Evolutionary conservation across 2,888 invertebrate genomes (phyloP).

Genomic region (Drepanosiphum platanoidis): DNA sequence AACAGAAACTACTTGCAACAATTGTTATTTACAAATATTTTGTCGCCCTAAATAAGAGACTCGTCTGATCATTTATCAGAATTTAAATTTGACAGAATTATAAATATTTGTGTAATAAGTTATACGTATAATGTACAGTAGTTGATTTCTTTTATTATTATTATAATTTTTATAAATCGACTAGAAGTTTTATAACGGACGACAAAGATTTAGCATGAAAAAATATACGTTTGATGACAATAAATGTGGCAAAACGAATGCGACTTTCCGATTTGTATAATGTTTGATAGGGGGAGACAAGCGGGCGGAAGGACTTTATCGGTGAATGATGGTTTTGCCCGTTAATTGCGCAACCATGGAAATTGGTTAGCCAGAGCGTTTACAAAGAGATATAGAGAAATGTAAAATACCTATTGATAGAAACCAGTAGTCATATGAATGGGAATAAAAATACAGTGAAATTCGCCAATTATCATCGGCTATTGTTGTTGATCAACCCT

Average conservation of each 20-base stretch:
- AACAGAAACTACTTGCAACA: too few relatives aligned
- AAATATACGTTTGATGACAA: neutral
- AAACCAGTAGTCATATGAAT: conserved; percentile 35
- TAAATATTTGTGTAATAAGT: neutral
- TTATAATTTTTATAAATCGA: neutral
- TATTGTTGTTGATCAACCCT: conserved; percentile 60
- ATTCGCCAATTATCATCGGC: conserved; percentile 60
- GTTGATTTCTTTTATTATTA: neutral
- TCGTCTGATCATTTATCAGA: neutral
- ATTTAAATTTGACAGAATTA: neutral
- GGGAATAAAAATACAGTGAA: conserved; percentile 49
- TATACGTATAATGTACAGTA: neutral
- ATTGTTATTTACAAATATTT: conserved; percentile 25
- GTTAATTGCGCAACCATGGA: conserved; percentile 23
- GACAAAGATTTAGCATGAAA: neutral
- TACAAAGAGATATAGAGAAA: conserved; percentile 17
- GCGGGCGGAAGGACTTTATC: neutral
- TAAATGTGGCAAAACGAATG: neutral
- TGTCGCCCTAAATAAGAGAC: neutral
- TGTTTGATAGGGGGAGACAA: neutral
- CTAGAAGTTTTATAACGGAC: neutral
- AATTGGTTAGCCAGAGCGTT: conserved; percentile 21
- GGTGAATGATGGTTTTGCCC: conserved; percentile 10
- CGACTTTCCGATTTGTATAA: neutral
- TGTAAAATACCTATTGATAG: conserved; percentile 46